phyloP scores from a whole-genome alignment of 2,113 vertebrate genomes.

The Pipa parva region DNA sequence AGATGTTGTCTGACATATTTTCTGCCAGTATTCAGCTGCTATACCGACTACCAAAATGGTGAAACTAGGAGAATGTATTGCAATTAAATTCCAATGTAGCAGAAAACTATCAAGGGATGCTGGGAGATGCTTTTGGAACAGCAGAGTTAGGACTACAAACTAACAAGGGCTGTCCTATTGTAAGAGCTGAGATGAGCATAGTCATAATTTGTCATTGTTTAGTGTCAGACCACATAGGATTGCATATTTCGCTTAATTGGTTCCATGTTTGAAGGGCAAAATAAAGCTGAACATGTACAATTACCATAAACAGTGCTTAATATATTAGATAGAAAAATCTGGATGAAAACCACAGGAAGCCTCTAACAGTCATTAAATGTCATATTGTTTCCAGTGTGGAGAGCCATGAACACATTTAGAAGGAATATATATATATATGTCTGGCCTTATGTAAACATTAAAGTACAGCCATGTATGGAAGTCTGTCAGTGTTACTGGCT shows the following conservation, averaged over 20 bases:
- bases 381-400: slow-evolving; percentile 15
- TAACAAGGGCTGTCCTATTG: no score
- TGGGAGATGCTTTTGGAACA: no score
- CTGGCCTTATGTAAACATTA: slow-evolving; percentile 20
- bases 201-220: no score
- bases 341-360: not conserved
- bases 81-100: no score
- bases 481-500: not conserved
- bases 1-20: no score
- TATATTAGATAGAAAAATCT: slow-evolving; percentile 27
- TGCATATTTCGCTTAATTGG: not conserved
- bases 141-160: no score
- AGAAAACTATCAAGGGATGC: no score
- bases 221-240: no score
- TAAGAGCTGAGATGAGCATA: no score
- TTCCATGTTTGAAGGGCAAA: slow-evolving; percentile 9
- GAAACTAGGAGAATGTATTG: no score
- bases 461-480: slow-evolving; percentile 16
- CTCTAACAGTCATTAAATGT: not conserved
- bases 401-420: not conserved
- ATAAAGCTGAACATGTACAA: slow-evolving; percentile 8
- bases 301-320: slow-evolving; percentile 25
- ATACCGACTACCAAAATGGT: no score
- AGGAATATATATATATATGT: slow-evolving; percentile 10
- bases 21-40: no score